Evolutionary conservation across 2,797 vertebrate species (phyloP).

Genomic region (Hapalemur alaotrensis): DNA sequence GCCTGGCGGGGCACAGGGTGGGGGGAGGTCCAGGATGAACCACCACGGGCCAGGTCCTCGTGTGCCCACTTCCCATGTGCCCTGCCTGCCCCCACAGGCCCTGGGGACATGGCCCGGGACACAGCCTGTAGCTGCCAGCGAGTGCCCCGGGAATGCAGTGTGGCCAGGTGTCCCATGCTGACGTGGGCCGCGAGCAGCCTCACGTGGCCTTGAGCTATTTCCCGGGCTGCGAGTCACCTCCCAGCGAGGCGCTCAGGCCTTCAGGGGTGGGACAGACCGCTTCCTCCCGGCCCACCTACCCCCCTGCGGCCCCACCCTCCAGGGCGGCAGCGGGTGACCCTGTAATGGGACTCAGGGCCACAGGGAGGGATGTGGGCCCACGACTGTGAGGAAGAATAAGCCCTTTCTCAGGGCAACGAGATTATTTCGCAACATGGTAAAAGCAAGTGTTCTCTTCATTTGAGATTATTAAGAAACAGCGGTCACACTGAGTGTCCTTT

Average conservation of each 20-base stretch:
- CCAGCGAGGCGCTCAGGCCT: fast-evolving
- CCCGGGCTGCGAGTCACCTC: not conserved
- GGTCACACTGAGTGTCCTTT: not conserved
- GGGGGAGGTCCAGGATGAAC: not conserved
- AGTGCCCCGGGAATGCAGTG: not conserved
- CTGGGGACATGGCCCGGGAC: not conserved
- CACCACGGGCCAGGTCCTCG: not conserved
- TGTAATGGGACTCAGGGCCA: not conserved
- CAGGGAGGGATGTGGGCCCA: fast-evolving
- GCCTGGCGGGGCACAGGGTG: not conserved
- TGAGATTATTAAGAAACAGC: not conserved
- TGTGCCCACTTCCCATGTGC: not conserved
- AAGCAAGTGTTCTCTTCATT: fast-evolving
- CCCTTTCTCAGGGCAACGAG: not conserved
- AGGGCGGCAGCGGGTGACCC: not conserved
- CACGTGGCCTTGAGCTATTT: not conserved
- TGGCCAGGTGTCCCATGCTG: not conserved
- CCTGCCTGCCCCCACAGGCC: not conserved
- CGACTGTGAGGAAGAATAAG: fast-evolving
- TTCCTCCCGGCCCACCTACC: not conserved
- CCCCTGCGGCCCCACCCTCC: not conserved
- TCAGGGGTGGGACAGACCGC: fast-evolving
- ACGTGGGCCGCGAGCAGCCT: fast-evolving
- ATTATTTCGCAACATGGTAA: not conserved
- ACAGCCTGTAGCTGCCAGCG: not conserved